Percentiles rank a stretch among this genome's conserved stretches.
Conservation (phyloP, 2,888 invertebrate genomes). For the Hypomecis atomaria region DNA sequence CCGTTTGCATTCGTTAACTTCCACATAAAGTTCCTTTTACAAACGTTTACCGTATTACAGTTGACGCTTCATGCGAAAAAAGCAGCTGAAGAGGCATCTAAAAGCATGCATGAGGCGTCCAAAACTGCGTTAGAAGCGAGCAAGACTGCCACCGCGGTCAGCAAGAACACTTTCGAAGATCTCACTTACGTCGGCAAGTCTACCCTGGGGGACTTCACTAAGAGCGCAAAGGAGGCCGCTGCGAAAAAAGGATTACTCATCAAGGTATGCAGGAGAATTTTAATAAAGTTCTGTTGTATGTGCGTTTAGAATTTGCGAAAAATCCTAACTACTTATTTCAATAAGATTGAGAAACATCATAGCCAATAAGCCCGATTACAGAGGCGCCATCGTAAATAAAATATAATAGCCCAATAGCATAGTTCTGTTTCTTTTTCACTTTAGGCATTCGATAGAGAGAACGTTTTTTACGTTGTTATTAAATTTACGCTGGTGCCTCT, state of each 20-base stretch:
- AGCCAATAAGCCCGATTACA: no score
- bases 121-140: conserved; percentile 94
- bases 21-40: neutral
- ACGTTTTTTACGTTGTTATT: no score
- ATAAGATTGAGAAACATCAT: no score
- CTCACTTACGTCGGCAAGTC: conserved; percentile 95
- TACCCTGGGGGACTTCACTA: conserved; percentile 94
- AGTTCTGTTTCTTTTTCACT: no score
- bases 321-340: no score
- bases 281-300: neutral
- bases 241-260: conserved; percentile 92
- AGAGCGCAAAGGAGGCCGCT: conserved; percentile 95
- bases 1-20: conserved; percentile 4
- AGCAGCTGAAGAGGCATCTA: conserved; percentile 92
- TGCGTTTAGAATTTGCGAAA: no score
- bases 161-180: conserved; percentile 95
- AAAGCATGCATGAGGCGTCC: conserved; percentile 93
- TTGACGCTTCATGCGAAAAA: conserved; percentile 94
- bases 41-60: conserved; percentile 66
- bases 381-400: no score
- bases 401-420: no score
- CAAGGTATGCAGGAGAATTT: conserved; percentile 82
- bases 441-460: no score
- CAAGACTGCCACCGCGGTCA: conserved; percentile 94
- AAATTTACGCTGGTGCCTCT: no score